phyloP scores from a whole-genome alignment of 2,888 invertebrate genomes.

The Pedicia rivosa region DNA sequence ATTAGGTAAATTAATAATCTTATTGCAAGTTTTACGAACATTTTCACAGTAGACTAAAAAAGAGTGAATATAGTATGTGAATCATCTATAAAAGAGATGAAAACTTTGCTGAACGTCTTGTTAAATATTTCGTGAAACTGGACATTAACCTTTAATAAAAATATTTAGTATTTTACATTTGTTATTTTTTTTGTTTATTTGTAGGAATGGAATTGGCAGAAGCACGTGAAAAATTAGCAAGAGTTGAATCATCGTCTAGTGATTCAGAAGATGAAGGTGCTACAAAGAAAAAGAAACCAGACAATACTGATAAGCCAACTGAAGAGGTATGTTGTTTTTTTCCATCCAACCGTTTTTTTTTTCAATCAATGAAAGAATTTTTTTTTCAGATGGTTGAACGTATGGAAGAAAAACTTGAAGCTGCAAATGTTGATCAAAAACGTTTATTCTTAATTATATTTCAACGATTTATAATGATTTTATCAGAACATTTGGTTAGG shows the following conservation, averaged over 20 bases:
- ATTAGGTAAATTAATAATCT: slow-evolving; percentile 35
- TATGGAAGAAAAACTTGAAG: slow-evolving; percentile 90
- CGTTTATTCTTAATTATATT: slow-evolving; percentile 93
- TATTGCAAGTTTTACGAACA: too few species aligned
- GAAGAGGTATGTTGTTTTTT: slow-evolving; percentile 35
- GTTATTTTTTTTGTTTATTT: too few species aligned
- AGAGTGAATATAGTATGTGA: too few species aligned
- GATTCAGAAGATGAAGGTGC: slow-evolving; percentile 64
- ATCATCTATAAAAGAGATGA: too few species aligned
- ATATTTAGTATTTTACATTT: neutral
- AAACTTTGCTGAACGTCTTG: too few species aligned
- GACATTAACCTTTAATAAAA: neutral
- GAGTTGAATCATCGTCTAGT: slow-evolving; percentile 66
- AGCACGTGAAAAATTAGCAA: slow-evolving; percentile 70
- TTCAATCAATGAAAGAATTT: slow-evolving; percentile 4
- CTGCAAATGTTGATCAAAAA: slow-evolving; percentile 92
- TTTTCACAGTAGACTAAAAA: too few species aligned
- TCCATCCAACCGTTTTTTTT: neutral
- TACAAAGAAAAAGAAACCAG: slow-evolving; percentile 32
- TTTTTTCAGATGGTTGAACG: slow-evolving; percentile 63
- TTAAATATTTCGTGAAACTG: neutral
- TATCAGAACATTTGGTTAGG: slow-evolving; percentile 87
- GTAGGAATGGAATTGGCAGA: slow-evolving; percentile 61
- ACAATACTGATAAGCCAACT: slow-evolving; percentile 38
- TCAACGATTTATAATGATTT: slow-evolving; percentile 94